phyloP scores from a whole-genome alignment of 2,888 invertebrate genomes.

The Drosophila infuscata region DNA sequence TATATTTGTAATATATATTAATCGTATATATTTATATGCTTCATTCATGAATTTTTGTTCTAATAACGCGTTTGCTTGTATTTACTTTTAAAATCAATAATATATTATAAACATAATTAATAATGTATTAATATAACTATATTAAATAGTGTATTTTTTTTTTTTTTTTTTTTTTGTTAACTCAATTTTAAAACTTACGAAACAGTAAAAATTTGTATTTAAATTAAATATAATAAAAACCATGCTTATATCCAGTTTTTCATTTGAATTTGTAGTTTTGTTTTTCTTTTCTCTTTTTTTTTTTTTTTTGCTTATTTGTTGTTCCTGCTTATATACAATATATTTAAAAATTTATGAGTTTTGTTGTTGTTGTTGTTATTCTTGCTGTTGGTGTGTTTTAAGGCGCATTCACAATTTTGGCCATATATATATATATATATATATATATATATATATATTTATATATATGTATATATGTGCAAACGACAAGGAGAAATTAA shows the following conservation, averaged over 20 bases:
- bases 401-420: conserved; percentile 49
- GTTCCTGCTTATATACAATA: conserved; percentile 26
- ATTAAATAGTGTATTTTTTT: conserved; percentile 31
- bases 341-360: conserved; percentile 17
- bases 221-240: conserved; percentile 54
- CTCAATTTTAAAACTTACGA: conserved; percentile 45
- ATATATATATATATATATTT: conserved; percentile 5
- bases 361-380: conserved; percentile 18
- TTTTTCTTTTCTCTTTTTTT: conserved; percentile 1
- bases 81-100: conserved; percentile 69
- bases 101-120: conserved; percentile 63
- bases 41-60: conserved; percentile 60
- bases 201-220: conserved; percentile 55
- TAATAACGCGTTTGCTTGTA: conserved; percentile 71
- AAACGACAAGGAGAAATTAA: conserved; percentile 57
- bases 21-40: conserved; percentile 33
- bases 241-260: conserved; percentile 41
- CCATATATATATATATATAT: conserved; percentile 21
- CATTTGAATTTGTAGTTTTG: conserved; percentile 7
- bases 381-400: conserved; percentile 22
- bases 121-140: conserved; percentile 50
- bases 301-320: conserved; percentile 10
- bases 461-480: conserved; percentile 18
- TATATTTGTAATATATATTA: conserved; percentile 58
- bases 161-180: conserved; percentile 25